These are phyloP conservation scores for Siderastrea siderea DNA, from an alignment of 92 coral and sea anemone species.

Conservation along the genomic window DNA sequence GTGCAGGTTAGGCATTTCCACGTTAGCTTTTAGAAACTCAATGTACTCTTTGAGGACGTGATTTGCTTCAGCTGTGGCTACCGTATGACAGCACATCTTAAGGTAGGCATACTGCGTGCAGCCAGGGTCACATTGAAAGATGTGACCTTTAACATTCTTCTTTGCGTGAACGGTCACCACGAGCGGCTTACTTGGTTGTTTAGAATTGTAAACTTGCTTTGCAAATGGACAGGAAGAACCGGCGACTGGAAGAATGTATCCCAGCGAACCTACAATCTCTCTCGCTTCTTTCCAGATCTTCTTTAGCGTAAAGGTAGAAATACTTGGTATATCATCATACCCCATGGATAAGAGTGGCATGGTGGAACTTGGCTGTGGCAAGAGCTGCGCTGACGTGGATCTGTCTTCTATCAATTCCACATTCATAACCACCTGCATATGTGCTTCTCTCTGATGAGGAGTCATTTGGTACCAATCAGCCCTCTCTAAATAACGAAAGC, in stretches of 20 bases:
- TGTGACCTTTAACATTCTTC: slow-evolving; percentile 23
- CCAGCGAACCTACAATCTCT: slow-evolving; percentile 48
- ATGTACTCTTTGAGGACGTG: slow-evolving; percentile 29
- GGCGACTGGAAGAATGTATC: slow-evolving; percentile 46
- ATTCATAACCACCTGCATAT: slow-evolving; percentile 31
- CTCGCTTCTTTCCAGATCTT: slow-evolving; percentile 52
- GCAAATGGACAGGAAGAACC: slow-evolving; percentile 55
- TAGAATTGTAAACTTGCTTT: slow-evolving; percentile 46
- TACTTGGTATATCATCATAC: slow-evolving; percentile 39
- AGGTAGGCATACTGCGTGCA: slow-evolving; percentile 37
- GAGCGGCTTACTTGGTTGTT: slow-evolving; percentile 52
- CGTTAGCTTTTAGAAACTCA: too few relatives aligned
- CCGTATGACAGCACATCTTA: slow-evolving; percentile 44
- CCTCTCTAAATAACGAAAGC: slow-evolving; percentile 41
- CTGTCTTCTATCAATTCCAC: slow-evolving; percentile 34
- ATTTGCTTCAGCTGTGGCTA: slow-evolving; percentile 50
- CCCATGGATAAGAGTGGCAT: slow-evolving; percentile 54
- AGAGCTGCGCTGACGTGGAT: slow-evolving; percentile 7
- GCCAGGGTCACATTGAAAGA: slow-evolving; percentile 37
- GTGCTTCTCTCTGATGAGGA: slow-evolving; percentile 22
- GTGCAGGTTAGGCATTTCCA: too few relatives aligned
- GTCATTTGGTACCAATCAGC: slow-evolving; percentile 22
- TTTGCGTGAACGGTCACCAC: slow-evolving; percentile 20
- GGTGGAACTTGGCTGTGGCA: slow-evolving; percentile 39
- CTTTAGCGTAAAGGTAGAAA: slow-evolving; percentile 41